Evolutionary conservation across 2,888 invertebrate species (phyloP).

Genomic region (Stenotaenia linearis): DNA sequence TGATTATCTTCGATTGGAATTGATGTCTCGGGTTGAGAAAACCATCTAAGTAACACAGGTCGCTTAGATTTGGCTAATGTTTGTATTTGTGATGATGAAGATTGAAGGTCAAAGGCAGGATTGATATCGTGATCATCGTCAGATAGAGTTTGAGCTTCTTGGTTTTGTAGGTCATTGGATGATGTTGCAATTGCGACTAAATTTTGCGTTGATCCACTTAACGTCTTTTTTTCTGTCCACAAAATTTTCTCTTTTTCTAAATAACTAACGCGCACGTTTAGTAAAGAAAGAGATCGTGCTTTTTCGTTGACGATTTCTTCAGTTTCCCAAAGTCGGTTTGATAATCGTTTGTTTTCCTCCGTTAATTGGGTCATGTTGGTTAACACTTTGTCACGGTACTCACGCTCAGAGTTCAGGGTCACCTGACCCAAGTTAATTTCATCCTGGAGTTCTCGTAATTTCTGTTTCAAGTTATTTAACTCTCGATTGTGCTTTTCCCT

Average conservation of each 20-base stretch:
- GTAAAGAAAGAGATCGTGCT: background rate
- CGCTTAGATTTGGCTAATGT: background rate
- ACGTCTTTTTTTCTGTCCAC: background rate
- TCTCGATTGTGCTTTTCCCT: background rate
- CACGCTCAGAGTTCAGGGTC: background rate
- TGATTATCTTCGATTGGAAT: background rate
- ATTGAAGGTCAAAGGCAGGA: background rate
- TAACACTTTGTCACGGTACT: background rate
- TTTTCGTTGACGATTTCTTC: background rate
- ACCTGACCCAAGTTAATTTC: background rate
- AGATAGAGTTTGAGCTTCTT: background rate
- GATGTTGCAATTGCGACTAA: background rate
- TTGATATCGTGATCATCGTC: background rate
- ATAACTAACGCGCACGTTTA: background rate
- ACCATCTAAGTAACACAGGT: background rate
- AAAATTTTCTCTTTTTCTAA: background rate
- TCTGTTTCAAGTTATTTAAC: background rate
- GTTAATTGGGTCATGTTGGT: background rate
- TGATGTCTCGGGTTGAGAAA: background rate
- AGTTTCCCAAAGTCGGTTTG: background rate
- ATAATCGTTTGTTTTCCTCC: background rate
- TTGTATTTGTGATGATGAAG: background rate
- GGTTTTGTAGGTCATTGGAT: background rate
- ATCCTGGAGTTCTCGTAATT: background rate
- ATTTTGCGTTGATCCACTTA: background rate